Conservation (phyloP, 2,888 invertebrate species). For the Xestia xanthographa region DNA sequence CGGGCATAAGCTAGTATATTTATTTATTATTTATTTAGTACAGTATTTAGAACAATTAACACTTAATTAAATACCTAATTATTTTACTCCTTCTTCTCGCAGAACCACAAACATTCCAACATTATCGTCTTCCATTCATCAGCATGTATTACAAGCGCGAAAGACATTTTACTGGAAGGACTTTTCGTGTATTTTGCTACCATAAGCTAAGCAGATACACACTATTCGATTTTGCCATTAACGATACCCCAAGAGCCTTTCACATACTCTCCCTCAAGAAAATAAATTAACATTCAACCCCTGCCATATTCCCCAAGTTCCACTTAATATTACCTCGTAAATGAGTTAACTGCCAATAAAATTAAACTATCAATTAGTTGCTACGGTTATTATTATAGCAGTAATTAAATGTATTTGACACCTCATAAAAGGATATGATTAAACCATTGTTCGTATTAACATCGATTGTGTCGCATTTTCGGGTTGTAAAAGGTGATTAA, state of each 20-base stretch:
- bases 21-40: too few species aligned
- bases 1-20: too few species aligned
- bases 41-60: too few species aligned
- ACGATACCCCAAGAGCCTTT: background rate
- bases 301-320: conserved; percentile 5
- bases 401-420: conserved; percentile 44
- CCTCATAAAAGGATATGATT: conserved; percentile 34
- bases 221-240: background rate
- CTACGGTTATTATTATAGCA: conserved; percentile 21
- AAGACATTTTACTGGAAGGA: too few species aligned
- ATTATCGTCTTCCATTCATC: too few species aligned
- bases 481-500: background rate
- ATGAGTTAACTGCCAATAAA: conserved; percentile 42
- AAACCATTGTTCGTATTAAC: conserved; percentile 20
- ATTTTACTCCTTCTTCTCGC: too few species aligned
- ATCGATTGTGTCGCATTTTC: background rate
- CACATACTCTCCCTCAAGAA: background rate
- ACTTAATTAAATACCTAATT: too few species aligned
- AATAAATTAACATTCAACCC: conserved; percentile 25
- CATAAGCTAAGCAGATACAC: too few species aligned
- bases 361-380: conserved; percentile 54
- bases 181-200: background rate
- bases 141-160: too few species aligned
- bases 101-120: too few species aligned
- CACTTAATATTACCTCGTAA: conserved; percentile 41